Conservation (phyloP, 1,140 invertebrate genomes). For the Camponotus floridanus region DNA sequence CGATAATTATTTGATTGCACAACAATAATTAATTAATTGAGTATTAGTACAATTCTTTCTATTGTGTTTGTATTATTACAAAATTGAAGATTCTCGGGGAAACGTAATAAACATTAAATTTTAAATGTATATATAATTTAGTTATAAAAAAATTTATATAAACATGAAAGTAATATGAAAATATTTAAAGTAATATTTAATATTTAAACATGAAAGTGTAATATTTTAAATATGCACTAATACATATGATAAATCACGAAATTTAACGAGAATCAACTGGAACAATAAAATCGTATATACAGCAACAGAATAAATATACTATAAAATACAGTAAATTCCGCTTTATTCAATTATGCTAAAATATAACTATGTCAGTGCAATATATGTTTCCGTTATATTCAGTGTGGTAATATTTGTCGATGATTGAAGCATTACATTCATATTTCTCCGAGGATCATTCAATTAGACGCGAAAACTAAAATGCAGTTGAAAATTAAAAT, state of each 20-base stretch:
- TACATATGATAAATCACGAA: not conserved
- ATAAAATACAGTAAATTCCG: not conserved
- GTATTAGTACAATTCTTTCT: not conserved
- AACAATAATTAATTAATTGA: slow-evolving; percentile 9
- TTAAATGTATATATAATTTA: not conserved
- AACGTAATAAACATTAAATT: not conserved
- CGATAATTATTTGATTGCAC: slow-evolving; percentile 1
- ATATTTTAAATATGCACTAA: not conserved
- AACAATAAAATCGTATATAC: not conserved
- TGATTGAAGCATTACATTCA: not conserved
- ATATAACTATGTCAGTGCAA: not conserved
- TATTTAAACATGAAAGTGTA: not conserved
- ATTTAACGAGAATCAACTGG: not conserved
- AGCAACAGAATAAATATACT: not conserved
- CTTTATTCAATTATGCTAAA: not conserved
- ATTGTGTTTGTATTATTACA: not conserved
- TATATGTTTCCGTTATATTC: not conserved
- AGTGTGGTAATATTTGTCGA: not conserved
- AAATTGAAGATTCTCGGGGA: not conserved
- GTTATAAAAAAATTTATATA: not conserved
- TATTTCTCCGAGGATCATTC: slow-evolving; percentile 30
- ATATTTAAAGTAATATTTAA: not conserved
- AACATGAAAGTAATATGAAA: not conserved
- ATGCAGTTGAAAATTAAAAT: slow-evolving; percentile 20
- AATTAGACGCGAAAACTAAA: not conserved